These are phyloP conservation scores for Labia minor DNA, from an alignment of 2,888 invertebrate species.

Conservation along the genomic window DNA sequence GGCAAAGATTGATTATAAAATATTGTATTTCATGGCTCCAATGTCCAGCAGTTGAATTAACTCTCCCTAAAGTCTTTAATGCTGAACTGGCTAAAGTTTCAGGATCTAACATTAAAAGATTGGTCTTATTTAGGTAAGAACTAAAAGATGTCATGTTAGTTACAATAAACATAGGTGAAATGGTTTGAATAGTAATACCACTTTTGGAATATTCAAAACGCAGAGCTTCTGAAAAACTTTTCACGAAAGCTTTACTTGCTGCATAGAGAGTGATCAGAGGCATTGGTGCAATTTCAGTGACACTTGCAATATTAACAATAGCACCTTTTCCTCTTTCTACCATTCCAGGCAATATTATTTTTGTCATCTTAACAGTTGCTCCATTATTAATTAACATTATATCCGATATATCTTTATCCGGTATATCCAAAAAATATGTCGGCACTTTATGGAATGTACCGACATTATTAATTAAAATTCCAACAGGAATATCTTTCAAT, in stretches of 20 bases:
- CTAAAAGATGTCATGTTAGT: conserved; percentile 88
- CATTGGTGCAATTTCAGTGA: conserved; percentile 73
- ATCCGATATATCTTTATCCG: conserved; percentile 63
- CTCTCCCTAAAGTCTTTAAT: conserved; percentile 66
- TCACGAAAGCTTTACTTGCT: conserved; percentile 72
- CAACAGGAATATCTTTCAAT: conserved; percentile 66
- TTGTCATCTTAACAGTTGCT: conserved; percentile 73
- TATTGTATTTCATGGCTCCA: conserved; percentile 73
- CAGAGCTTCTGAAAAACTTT: conserved; percentile 66
- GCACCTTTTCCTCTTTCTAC: conserved; percentile 63
- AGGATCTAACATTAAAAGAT: conserved; percentile 56
- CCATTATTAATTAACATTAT: conserved; percentile 77
- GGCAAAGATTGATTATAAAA: conserved; percentile 47
- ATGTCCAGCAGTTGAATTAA: conserved; percentile 71
- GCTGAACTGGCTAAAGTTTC: conserved; percentile 61
- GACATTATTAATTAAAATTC: conserved; percentile 87
- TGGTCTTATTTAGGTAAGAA: conserved; percentile 53
- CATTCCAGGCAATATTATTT: conserved; percentile 68
- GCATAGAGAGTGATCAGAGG: conserved; percentile 85
- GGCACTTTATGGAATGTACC: conserved; percentile 77
- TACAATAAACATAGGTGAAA: conserved; percentile 76
- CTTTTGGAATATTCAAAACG: conserved; percentile 64
- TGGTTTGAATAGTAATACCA: conserved; percentile 73
- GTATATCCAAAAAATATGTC: conserved; percentile 64
- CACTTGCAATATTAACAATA: conserved; percentile 82